phyloP scores from a whole-genome alignment of 1,140 invertebrate genomes.

The Sitophilus oryzae region DNA sequence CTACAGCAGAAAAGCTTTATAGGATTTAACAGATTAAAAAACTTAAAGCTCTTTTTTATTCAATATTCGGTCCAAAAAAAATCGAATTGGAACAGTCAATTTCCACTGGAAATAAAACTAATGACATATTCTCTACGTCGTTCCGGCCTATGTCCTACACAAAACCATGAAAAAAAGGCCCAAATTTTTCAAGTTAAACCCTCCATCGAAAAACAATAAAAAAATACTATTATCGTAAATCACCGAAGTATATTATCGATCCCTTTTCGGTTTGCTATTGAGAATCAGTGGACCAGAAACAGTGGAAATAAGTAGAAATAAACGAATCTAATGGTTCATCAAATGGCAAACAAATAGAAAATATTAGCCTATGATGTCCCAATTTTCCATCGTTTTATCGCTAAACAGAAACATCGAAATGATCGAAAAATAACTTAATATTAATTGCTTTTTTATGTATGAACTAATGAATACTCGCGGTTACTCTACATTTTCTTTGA shows the following conservation, averaged over 20 bases:
- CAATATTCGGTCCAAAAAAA: too few species aligned
- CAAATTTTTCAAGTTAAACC: slow-evolving; percentile 1
- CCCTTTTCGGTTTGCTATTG: neutral
- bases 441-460: neutral
- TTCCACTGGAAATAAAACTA: too few species aligned
- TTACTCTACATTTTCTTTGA: too few species aligned
- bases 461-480: too few species aligned
- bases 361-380: neutral
- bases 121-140: too few species aligned
- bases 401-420: neutral
- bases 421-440: neutral
- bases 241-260: neutral
- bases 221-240: neutral
- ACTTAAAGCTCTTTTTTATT: too few species aligned
- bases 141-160: too few species aligned
- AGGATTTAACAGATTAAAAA: too few species aligned
- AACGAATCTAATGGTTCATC: neutral
- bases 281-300: neutral
- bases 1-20: too few species aligned
- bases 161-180: too few species aligned
- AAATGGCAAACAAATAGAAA: neutral
- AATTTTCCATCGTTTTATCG: neutral
- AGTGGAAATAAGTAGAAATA: neutral
- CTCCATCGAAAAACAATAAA: neutral
- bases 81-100: too few species aligned